phyloP scores from a whole-genome alignment of 2,797 vertebrate genomes.

The Jordanella pulchra region DNA sequence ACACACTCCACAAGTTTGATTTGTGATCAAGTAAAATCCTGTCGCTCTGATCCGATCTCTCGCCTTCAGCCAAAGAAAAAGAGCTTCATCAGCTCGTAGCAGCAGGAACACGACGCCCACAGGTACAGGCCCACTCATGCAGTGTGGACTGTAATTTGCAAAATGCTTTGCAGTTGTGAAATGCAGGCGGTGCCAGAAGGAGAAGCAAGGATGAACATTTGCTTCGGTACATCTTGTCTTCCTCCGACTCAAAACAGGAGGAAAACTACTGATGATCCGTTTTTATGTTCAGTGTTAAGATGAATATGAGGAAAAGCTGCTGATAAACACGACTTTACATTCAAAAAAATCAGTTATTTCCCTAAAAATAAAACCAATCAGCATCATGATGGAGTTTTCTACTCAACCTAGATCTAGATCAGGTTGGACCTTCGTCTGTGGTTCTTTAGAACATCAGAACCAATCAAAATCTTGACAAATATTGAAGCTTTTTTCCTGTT shows the following conservation, averaged over 20 bases:
- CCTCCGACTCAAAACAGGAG: not conserved
- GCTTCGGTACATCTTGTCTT: not conserved
- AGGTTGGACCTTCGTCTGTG: too few relatives aligned
- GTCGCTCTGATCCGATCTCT: constrained; percentile 47
- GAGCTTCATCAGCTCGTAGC: constrained; percentile 47
- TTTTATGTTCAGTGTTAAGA: too few relatives aligned
- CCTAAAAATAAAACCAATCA: too few relatives aligned
- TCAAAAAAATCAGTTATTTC: too few relatives aligned
- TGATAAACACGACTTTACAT: too few relatives aligned
- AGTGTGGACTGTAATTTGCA: constrained; percentile 13
- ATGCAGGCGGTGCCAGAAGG: not conserved
- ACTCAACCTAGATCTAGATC: too few relatives aligned
- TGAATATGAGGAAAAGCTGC: too few relatives aligned
- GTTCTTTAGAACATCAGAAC: too few relatives aligned
- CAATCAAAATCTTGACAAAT: too few relatives aligned
- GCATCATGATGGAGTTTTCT: too few relatives aligned
- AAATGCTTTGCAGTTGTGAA: constrained; percentile 1
- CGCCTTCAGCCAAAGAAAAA: constrained; percentile 69
- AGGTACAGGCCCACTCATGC: constrained; percentile 72
- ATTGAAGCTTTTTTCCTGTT: too few relatives aligned
- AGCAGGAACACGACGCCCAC: constrained; percentile 51
- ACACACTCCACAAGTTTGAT: constrained; percentile 53
- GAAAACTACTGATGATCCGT: too few relatives aligned
- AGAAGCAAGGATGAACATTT: not conserved
- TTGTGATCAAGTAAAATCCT: constrained; percentile 58